phyloP scores from a whole-genome alignment of 2,888 invertebrate species.

The Holacanthella duospinosa region DNA sequence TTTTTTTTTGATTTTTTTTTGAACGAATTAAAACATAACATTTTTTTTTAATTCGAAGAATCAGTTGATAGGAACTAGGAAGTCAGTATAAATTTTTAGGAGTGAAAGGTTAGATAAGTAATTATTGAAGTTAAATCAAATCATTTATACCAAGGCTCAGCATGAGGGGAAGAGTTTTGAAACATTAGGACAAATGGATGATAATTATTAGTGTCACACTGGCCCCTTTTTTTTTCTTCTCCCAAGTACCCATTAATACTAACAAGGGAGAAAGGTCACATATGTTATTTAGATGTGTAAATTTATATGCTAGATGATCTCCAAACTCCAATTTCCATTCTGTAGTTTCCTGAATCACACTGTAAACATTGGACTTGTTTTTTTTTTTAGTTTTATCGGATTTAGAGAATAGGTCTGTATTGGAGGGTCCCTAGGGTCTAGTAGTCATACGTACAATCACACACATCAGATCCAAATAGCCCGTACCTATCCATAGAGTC shows the following conservation, averaged over 20 bases:
- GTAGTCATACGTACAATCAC: constrained; percentile 16
- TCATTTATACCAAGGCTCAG: background rate
- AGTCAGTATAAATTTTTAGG: too few species aligned
- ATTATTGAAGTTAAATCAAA: background rate
- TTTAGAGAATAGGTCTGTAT: background rate
- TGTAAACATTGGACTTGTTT: constrained; percentile 2
- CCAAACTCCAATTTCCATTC: constrained; percentile 1
- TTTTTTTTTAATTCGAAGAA: too few species aligned
- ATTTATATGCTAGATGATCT: background rate
- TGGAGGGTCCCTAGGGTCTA: constrained; percentile 28
- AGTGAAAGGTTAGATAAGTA: too few species aligned
- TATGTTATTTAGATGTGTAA: background rate
- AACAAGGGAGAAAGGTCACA: background rate
- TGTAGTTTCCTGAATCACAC: background rate
- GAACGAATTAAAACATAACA: too few species aligned
- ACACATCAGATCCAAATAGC: constrained; percentile 3
- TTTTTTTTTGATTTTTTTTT: too few species aligned
- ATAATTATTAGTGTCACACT: background rate
- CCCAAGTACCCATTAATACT: background rate
- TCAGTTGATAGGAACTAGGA: too few species aligned
- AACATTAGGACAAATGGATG: background rate
- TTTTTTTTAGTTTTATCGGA: background rate
- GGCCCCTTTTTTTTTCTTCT: too few species aligned
- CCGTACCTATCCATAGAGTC: background rate
- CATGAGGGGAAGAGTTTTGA: background rate